Evolutionary conservation across 2,888 invertebrate species (phyloP), one percentile per base, ranked within the genome.

Genomic region (Isoperla grammatica): DNA sequence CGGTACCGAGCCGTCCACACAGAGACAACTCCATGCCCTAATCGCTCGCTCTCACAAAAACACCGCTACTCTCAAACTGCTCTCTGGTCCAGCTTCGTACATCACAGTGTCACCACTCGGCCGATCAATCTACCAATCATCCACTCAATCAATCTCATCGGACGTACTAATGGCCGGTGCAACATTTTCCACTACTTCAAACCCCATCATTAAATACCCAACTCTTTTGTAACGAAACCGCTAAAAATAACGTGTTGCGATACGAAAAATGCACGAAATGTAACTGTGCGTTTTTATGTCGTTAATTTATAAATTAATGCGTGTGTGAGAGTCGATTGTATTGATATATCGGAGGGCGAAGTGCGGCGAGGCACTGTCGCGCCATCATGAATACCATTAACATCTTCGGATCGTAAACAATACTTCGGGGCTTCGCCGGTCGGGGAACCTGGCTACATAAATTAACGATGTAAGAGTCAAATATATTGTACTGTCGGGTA

Each of bases 241-340:
- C 15, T 23, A 22, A 2, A 5, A 49, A 29, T 29, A 3, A 29
- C 9, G 12, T 22, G 22, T 13, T 49, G 4, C 15, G 3, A 13
- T n/a, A n/a, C 49, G 23, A n/a, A 23, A 49, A 49, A 35, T n/a
- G 20, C 20, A 22, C 20, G n/a, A 48, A 19, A n/a, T 19, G 48
- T n/a, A 29, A 29, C 8, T n/a, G 29, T 29, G 15, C 15, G 5
- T 40, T 12, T 40, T 3, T 40, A 40, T 45, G 2, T 39, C 17
- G 53, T 53, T 53, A 53, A 53, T 53, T 53, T 53, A 53, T 45
- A 35, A 53, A 53, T 39, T 53, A 39, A 53, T 53, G 53, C 11
- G 8, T 13, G n/a, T 53, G 53, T 53, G 19, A 39, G 15, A 53
- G 53, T 39, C 53, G 15, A 37, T 53, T 29, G 29, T 37, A 53